phyloP scores from a whole-genome alignment of 2,113 vertebrate genomes.

The Psittacara wagleri region DNA sequence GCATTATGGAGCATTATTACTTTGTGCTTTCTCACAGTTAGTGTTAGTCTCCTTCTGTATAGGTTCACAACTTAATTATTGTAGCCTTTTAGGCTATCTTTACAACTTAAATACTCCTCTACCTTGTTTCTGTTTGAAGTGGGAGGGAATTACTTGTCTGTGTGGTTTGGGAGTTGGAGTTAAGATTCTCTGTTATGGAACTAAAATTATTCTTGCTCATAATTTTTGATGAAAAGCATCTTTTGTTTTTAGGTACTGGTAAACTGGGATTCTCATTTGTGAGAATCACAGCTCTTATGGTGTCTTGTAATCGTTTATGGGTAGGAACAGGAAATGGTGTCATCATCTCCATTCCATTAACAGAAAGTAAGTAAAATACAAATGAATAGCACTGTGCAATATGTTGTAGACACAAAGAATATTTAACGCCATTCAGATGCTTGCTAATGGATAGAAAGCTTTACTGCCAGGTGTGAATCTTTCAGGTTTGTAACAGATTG shows the following conservation, averaged over 20 bases:
- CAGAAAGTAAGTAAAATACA: constrained; percentile 83
- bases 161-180: constrained; percentile 10
- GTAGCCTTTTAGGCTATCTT: background rate
- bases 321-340: constrained; percentile 92
- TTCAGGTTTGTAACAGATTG: background rate
- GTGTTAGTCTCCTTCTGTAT: background rate
- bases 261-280: constrained; percentile 93
- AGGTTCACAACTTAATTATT: background rate
- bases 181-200: constrained; percentile 23
- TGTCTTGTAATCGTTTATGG: constrained; percentile 90
- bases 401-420: constrained; percentile 5
- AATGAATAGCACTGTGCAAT: constrained; percentile 31
- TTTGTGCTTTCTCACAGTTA: background rate
- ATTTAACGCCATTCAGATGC: background rate
- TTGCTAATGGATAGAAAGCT: constrained; percentile 21
- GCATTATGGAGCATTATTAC: background rate
- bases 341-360: constrained; percentile 92
- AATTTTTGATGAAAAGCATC: constrained; percentile 61
- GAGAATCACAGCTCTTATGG: constrained; percentile 90
- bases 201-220: constrained; percentile 14
- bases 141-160: background rate
- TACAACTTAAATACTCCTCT: background rate
- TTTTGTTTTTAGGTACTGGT: constrained; percentile 82
- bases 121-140: background rate
- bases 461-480: background rate